Evolutionary conservation across 1,140 invertebrate genomes (phyloP).

Genomic region (Stratiolaelaps scimitus): DNA sequence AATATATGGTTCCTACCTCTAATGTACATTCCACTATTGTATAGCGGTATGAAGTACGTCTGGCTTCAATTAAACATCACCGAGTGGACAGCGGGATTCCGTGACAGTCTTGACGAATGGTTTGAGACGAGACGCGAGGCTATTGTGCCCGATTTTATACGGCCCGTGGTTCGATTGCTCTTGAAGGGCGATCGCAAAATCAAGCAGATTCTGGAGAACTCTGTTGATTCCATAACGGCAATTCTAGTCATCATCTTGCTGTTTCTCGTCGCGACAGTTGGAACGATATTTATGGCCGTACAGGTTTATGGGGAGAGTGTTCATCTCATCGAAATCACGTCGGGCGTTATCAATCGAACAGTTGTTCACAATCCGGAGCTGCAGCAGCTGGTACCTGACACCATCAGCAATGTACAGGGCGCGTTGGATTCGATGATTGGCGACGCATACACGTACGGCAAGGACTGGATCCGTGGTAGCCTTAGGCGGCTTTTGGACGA

Average conservation of each 20-base stretch:
- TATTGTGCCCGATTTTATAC: background rate
- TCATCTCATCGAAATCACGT: slow-evolving; percentile 72
- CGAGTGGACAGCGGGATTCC: background rate
- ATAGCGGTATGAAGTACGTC: slow-evolving; percentile 50
- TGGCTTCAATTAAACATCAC: background rate
- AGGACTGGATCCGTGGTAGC: slow-evolving; percentile 64
- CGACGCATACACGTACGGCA: slow-evolving; percentile 79
- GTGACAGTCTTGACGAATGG: background rate
- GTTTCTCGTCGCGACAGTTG: slow-evolving; percentile 42
- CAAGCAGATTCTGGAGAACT: slow-evolving; percentile 39
- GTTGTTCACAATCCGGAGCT: slow-evolving; percentile 74
- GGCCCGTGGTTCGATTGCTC: slow-evolving; percentile 22
- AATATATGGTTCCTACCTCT: slow-evolving; percentile 56
- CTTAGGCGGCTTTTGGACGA: slow-evolving; percentile 64
- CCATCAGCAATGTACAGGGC: slow-evolving; percentile 43
- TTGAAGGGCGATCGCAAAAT: slow-evolving; percentile 10
- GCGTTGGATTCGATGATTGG: slow-evolving; percentile 72
- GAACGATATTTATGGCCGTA: slow-evolving; percentile 42
- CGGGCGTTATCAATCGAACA: slow-evolving; percentile 76
- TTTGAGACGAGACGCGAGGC: slow-evolving; percentile 9
- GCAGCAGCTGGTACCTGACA: slow-evolving; percentile 54
- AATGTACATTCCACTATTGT: slow-evolving; percentile 51
- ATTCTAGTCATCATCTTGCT: slow-evolving; percentile 44
- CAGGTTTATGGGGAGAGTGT: slow-evolving; percentile 89
- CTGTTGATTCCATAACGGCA: slow-evolving; percentile 45